Evolutionary conservation across 2,113 vertebrate species (phyloP).

Genomic region (Taxidea taxus): DNA sequence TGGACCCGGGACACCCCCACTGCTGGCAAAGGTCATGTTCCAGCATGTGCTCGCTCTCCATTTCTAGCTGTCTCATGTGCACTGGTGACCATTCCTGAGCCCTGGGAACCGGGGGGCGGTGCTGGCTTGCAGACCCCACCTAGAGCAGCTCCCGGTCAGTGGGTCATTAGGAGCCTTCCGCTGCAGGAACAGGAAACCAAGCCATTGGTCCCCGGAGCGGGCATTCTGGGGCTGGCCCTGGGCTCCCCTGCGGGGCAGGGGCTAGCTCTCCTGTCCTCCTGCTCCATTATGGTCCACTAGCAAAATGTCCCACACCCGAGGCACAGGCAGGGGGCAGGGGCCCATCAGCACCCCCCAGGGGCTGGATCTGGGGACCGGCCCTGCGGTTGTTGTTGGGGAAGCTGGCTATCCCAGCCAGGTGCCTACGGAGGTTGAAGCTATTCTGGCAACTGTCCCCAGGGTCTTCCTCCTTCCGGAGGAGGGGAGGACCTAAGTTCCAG

Average conservation of each 20-base stretch:
- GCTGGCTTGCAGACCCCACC: neutral
- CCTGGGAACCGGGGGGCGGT: neutral
- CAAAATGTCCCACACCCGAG: no score
- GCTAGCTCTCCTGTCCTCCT: neutral
- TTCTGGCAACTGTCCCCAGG: neutral
- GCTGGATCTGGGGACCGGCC: neutral
- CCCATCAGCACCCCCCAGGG: accelerated
- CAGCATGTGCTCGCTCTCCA: accelerated
- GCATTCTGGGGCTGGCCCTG: neutral
- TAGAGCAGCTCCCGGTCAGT: neutral
- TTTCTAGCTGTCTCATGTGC: neutral
- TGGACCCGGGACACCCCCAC: neutral
- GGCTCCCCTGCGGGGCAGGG: neutral
- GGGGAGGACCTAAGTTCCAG: accelerated
- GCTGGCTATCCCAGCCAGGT: neutral
- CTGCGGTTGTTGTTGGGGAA: neutral
- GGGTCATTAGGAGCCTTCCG: neutral
- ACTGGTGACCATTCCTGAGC: neutral
- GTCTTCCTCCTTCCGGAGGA: neutral
- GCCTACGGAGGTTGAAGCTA: neutral
- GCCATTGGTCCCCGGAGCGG: accelerated
- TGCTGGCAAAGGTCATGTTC: accelerated
- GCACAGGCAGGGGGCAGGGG: no score
- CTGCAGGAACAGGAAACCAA: neutral
- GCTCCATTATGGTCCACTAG: no score